Percentiles rank a stretch among this genome's conserved stretches.
Evolutionary conservation across 2,797 vertebrate genomes (phyloP).

Genomic region (Microchirus variegatus): DNA sequence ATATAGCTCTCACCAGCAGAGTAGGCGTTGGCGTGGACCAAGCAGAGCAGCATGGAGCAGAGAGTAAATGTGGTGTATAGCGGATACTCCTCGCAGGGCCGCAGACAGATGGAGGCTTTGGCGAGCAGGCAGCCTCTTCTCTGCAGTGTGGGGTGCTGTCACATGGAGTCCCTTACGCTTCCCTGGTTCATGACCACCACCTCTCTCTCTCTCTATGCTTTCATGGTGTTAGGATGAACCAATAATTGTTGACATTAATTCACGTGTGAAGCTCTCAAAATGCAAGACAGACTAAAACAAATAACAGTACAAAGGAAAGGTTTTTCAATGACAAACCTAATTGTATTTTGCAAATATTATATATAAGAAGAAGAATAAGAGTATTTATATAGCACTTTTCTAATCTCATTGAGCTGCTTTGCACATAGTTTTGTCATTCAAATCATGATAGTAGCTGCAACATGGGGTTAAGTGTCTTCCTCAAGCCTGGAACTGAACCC

Average conservation of each 20-base stretch:
- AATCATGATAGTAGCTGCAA: too few species aligned
- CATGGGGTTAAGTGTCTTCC: too few species aligned
- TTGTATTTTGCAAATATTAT: too few species aligned
- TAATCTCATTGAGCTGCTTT: too few species aligned
- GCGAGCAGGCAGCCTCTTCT: constrained; percentile 61
- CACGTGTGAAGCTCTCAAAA: too few species aligned
- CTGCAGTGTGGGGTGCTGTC: constrained; percentile 74
- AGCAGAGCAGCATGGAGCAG: constrained; percentile 62
- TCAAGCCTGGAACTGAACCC: too few species aligned
- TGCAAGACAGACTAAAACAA: too few species aligned
- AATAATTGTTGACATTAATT: constrained; percentile 4
- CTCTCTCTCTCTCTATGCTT: constrained; percentile 3
- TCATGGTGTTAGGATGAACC: constrained; percentile 10
- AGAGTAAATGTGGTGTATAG: constrained; percentile 63
- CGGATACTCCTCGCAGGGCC: constrained; percentile 69
- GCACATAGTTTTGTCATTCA: too few species aligned
- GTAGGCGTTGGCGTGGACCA: constrained; percentile 70
- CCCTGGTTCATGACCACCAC: constrained; percentile 55
- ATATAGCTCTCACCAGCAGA: constrained; percentile 83
- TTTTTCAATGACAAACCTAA: too few species aligned
- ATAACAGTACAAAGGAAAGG: too few species aligned
- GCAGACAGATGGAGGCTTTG: constrained; percentile 84
- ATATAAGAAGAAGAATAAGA: too few species aligned
- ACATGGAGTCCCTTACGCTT: constrained; percentile 74
- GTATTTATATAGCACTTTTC: too few species aligned